Conservation (phyloP, 1,140 invertebrate genomes). For the Lordiphosa mommai region DNA sequence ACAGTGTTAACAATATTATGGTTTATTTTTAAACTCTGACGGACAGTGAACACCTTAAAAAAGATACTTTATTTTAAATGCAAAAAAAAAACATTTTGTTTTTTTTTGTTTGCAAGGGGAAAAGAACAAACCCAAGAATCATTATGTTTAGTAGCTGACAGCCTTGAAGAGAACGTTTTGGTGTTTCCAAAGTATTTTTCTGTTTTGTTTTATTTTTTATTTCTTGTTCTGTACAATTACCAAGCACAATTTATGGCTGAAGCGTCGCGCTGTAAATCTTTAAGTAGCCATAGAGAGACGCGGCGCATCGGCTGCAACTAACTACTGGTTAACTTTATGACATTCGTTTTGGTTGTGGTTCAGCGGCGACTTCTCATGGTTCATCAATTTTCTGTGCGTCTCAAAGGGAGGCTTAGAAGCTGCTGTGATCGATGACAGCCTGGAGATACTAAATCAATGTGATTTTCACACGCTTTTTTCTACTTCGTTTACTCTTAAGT, state of each 20-base stretch:
- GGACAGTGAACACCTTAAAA: conserved; percentile 12
- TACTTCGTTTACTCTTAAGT: no score
- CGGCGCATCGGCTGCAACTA: background rate
- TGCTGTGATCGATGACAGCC: conserved; percentile 40
- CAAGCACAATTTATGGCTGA: conserved; percentile 36
- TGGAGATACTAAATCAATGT: conserved; percentile 46
- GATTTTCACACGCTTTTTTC: conserved; percentile 43
- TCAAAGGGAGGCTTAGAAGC: conserved; percentile 17
- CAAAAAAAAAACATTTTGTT: no score
- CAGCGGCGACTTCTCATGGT: conserved; percentile 10
- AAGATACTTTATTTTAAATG: background rate
- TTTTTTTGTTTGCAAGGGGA: background rate
- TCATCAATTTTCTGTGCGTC: conserved; percentile 46
- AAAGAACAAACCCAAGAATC: conserved; percentile 13
- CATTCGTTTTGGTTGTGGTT: conserved; percentile 47
- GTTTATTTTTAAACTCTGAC: conserved; percentile 38
- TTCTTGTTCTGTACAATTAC: conserved; percentile 25
- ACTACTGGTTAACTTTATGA: conserved; percentile 44
- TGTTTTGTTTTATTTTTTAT: background rate
- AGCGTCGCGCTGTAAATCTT: conserved; percentile 43
- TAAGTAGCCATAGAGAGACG: conserved; percentile 29
- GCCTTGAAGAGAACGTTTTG: conserved; percentile 39
- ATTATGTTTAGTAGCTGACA: conserved; percentile 19
- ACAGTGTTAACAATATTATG: conserved; percentile 2
- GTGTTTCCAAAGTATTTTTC: conserved; percentile 14